Evolutionary conservation across 2,113 vertebrate species (phyloP).

Genomic region (Noctilio leporinus): DNA sequence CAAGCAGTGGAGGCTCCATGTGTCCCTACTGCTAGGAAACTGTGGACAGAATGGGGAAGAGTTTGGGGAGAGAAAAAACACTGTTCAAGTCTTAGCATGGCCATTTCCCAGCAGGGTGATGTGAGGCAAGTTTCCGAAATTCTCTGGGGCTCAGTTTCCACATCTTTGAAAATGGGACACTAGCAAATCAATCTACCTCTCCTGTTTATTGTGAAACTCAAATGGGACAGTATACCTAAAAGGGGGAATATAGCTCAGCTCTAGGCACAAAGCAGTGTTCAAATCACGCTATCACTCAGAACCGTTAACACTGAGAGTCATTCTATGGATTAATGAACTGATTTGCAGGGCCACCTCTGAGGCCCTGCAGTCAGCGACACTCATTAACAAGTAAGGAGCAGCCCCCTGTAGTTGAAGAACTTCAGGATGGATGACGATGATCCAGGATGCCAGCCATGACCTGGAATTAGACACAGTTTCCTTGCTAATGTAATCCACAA

Average conservation of each 20-base stretch:
- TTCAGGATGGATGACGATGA: fast-evolving
- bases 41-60: fast-evolving
- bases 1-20: not conserved
- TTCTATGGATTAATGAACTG: fast-evolving
- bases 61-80: not conserved
- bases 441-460: not conserved
- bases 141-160: not conserved
- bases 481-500: not conserved
- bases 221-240: not conserved
- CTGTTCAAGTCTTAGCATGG: fast-evolving
- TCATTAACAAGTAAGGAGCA: not conserved
- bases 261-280: not conserved
- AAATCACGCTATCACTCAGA: not conserved
- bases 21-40: too few species aligned
- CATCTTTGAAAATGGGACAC: not conserved
- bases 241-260: not conserved
- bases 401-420: fast-evolving
- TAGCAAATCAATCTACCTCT: too few species aligned
- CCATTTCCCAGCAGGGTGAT: not conserved
- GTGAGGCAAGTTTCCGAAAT: not conserved
- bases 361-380: not conserved
- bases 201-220: fast-evolving
- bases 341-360: not conserved
- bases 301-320: not conserved
- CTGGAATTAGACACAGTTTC: not conserved